Base-by-base conservation (phyloP, 2,888 invertebrate species). In the Dorcus parallelipipedus region DNA sequence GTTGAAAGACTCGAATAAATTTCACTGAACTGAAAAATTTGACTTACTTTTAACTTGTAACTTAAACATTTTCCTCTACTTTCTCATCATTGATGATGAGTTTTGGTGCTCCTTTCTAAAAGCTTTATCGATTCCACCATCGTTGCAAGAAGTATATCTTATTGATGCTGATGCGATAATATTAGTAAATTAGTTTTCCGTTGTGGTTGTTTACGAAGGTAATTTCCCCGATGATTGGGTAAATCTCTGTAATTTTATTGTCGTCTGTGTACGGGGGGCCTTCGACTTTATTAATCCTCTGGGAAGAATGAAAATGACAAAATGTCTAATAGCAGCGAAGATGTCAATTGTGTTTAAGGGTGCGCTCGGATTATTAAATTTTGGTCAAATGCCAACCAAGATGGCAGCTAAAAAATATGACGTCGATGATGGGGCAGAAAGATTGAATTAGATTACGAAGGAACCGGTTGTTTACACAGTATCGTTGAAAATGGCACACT, bases 371-470 rank as follows among this genome's bases (percentile, higher is more conserved):
- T 57, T 57, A 57, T 57, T 58, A 58, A 60, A 58, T 58, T 58
- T 54, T 60, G 60, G 60, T 58, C 45, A 38, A 38, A 45, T 45
- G 61, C 58, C 61, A 58, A 45, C 14, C 38, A 17, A 45, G 56
- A 60, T 53, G 53, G 56, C 51, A 41, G 55, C 54, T 54, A 48
- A 56, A 56, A 58, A 59, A 61, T 55, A 57, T 55, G 58, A 61
- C 58, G 52, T 49, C 54, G 54, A 60, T 57, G 60, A 60, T 58
- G 53, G 55, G 10, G 58, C 58, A 60, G 54, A 54, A 60, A 59
- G 64, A 61, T 59, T 62, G 55, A 64, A 64, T 64, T 64, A 62
- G 52, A 59, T 62, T 59, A 60, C 59, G 62, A 60, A 64, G 55
- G 62, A 59, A 62, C 54, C 56, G 52, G 55, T 59, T 63, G 61